Evolutionary conservation across 2,888 invertebrate genomes (phyloP), one percentile per base, ranked within the genome.

Genomic region (Antitype chi): DNA sequence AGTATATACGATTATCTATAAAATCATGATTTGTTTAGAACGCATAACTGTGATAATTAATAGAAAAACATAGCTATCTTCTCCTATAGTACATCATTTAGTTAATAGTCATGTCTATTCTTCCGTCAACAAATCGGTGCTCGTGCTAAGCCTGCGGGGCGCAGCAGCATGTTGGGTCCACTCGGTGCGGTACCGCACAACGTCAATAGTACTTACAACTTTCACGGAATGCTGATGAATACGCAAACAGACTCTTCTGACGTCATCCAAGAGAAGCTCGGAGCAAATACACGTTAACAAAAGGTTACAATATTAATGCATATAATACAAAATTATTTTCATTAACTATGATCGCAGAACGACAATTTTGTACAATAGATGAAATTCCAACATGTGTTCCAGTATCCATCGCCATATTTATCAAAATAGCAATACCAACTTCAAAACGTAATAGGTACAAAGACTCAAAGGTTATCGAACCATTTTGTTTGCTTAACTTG

Each of bases 391-490:
- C 38, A 52, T 25, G 6, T 55, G 15, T 25, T 17, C 3, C 49
- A 38, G 38, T 68, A 17, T 3, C 2, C 70, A 28, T 32, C 47
- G n/a, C 15, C 11, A 7, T 53, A 47, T 53, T 55, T 25, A 66
- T 78, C 62, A 55, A 63, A 80, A 63, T 47, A 43, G 4, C 13
- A 62, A n/a, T 73, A 25, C 25, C 23, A 9, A 60, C n/a, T 47
- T 55, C 2, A 55, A 76, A 55, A 57, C 32, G 17, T 76, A 49
- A 38, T 38, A 47, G 13, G 43, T 47, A 53, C 6, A 57, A 74
- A 70, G 47, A 47, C 47, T 75, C 47, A 76, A 72, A 78, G 78
- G 74, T 81, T 73, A 78, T 78, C 64, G 57, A 74, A 80, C 81
- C 15, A 23, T 32, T 43, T 25, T 71, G 43, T 64, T 64, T 52